Percentiles rank a stretch among this genome's conserved stretches.
Evolutionary conservation across 2,888 invertebrate genomes (phyloP).

Genomic region (Pherbina coryleti): DNA sequence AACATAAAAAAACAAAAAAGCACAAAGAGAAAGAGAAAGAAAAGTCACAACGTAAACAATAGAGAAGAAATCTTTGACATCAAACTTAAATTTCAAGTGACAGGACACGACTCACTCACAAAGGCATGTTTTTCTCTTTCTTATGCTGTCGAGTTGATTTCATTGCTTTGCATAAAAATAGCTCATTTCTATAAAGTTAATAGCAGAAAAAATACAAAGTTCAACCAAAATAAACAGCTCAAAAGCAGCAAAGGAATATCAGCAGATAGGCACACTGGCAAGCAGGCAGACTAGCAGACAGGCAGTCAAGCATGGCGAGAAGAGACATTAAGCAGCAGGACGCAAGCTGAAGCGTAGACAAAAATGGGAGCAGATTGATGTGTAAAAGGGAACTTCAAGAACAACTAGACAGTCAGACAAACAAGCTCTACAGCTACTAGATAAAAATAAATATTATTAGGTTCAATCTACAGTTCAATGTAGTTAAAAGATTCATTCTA

Average conservation of each 20-base stretch:
- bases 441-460: too few species aligned
- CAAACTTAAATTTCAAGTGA: slow-evolving; percentile 23
- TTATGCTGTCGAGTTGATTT: background rate
- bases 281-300: background rate
- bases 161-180: slow-evolving; percentile 28
- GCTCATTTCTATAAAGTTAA: slow-evolving; percentile 13
- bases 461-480: too few species aligned
- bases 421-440: too few species aligned
- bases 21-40: too few species aligned
- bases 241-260: background rate
- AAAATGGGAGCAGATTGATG: background rate
- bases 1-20: background rate
- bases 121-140: background rate
- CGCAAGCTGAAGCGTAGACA: background rate
- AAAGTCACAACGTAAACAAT: background rate
- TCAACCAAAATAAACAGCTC: background rate
- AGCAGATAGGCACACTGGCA: background rate
- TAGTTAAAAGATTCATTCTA: too few species aligned
- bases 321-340: background rate
- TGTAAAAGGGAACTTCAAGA: background rate
- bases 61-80: background rate
- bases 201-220: slow-evolving; percentile 3
- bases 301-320: background rate
- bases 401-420: background rate
- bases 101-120: background rate